A percentile compares a stretch with the other conserved stretches of the same genome.
phyloP scores from a whole-genome alignment of 2,797 vertebrate genomes.

The Sciurus vulgaris region DNA sequence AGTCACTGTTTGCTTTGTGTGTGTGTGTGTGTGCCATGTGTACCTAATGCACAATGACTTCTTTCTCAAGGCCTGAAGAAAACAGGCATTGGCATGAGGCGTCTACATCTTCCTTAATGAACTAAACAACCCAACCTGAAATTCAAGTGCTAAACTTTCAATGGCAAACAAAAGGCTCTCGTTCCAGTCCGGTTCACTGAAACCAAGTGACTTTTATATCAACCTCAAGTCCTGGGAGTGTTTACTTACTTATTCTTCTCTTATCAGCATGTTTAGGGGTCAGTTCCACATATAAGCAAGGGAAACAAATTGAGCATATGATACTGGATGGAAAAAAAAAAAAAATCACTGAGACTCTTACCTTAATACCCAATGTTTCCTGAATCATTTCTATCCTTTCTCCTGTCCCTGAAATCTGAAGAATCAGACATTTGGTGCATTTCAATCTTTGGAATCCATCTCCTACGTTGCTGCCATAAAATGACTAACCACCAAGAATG shows the following conservation, averaged over 20 bases:
- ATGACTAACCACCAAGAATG: background rate
- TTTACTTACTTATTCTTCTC: constrained; percentile 72
- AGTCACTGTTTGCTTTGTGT: constrained; percentile 69
- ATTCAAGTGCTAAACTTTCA: constrained; percentile 78
- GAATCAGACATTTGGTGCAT: background rate
- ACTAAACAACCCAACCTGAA: constrained; percentile 71
- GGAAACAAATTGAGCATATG: constrained; percentile 57
- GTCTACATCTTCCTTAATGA: constrained; percentile 59
- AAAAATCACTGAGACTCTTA: background rate
- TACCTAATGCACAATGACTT: constrained; percentile 72
- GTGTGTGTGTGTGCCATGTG: constrained; percentile 21
- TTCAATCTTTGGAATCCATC: background rate
- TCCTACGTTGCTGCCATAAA: background rate
- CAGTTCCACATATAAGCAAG: constrained; percentile 74
- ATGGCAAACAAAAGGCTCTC: constrained; percentile 78
- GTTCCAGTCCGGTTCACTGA: constrained; percentile 71
- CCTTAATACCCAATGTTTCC: background rate
- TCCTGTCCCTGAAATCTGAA: background rate
- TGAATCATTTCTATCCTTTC: background rate
- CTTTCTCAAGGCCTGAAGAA: constrained; percentile 75
- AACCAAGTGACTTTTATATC: constrained; percentile 57
- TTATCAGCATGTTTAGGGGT: constrained; percentile 71
- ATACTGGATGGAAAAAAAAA: constrained; percentile 16
- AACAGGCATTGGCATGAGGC: constrained; percentile 78
- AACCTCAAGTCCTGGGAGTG: constrained; percentile 43